Evolutionary conservation across 2,888 invertebrate species (phyloP).

Genomic region (Lasioglossum vierecki): DNA sequence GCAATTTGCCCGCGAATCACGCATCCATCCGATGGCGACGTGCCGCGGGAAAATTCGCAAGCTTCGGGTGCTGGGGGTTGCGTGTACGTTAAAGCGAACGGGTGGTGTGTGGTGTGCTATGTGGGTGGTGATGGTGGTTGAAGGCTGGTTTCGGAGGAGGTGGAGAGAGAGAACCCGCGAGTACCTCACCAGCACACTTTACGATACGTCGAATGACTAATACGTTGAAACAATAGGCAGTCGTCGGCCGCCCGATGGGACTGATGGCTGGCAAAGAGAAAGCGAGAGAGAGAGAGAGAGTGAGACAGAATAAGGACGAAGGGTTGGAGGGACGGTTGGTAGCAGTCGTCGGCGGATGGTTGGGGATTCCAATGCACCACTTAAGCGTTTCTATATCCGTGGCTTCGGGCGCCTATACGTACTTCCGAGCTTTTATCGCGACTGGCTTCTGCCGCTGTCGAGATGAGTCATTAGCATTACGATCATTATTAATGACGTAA

Average conservation of each 20-base stretch:
- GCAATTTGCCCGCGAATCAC: not conserved
- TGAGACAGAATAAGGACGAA: slow-evolving; percentile 25
- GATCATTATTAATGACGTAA: slow-evolving; percentile 75
- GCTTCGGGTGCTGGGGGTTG: slow-evolving; percentile 58
- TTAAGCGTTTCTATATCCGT: slow-evolving; percentile 83
- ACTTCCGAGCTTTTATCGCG: slow-evolving; percentile 78
- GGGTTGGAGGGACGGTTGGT: slow-evolving; percentile 67
- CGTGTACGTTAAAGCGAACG: slow-evolving; percentile 41
- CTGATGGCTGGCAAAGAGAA: slow-evolving; percentile 68
- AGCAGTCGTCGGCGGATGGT: slow-evolving; percentile 71
- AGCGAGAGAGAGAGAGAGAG: not conserved
- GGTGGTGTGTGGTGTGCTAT: slow-evolving; percentile 22
- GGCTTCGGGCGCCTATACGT: slow-evolving; percentile 74
- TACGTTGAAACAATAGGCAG: slow-evolving; percentile 84
- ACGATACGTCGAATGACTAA: slow-evolving; percentile 84
- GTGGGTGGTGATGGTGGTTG: slow-evolving; percentile 51
- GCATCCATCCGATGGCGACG: slow-evolving; percentile 78
- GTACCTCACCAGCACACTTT: slow-evolving; percentile 80
- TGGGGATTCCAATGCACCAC: slow-evolving; percentile 83
- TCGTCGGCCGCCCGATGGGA: slow-evolving; percentile 80
- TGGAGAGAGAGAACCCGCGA: slow-evolving; percentile 69
- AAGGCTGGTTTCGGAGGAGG: slow-evolving; percentile 65
- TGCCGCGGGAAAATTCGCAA: slow-evolving; percentile 75
- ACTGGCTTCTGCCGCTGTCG: slow-evolving; percentile 59
- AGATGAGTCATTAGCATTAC: slow-evolving; percentile 68